phyloP scores from a whole-genome alignment of 2,113 vertebrate genomes.

The Lophochroa leadbeateri region DNA sequence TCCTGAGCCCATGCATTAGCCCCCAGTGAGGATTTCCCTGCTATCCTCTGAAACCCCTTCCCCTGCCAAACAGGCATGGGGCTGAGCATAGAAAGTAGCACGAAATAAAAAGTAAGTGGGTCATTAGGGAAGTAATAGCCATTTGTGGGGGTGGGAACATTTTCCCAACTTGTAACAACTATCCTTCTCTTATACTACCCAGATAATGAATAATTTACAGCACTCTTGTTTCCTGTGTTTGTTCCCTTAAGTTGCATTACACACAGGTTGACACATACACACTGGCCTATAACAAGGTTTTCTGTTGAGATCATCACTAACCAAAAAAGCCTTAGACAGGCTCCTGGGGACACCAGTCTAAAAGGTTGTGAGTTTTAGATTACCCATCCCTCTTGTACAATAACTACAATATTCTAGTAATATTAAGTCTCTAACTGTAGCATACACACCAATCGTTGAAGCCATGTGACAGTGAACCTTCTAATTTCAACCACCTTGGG shows the following conservation, averaged over 20 bases:
- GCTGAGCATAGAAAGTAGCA: background rate
- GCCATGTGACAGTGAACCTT: background rate
- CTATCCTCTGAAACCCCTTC: background rate
- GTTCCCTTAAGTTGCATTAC: background rate
- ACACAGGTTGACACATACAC: background rate
- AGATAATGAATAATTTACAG: background rate
- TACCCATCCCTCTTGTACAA: background rate
- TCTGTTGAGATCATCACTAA: background rate
- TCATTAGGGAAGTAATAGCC: background rate
- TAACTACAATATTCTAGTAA: background rate
- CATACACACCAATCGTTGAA: background rate
- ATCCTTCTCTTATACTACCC: background rate
- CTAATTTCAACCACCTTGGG: background rate
- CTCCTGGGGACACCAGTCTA: background rate
- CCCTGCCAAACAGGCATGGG: background rate
- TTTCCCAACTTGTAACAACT: background rate
- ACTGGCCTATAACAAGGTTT: background rate
- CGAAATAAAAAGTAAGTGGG: rapidly evolving
- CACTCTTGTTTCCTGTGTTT: background rate
- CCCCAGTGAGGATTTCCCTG: background rate
- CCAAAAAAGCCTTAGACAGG: background rate
- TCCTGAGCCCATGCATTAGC: rapidly evolving
- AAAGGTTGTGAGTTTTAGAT: background rate
- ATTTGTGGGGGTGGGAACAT: background rate
- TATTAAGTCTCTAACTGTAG: background rate